phyloP scores from a whole-genome alignment of 2,888 invertebrate species.

The Drosophila anomalata region DNA sequence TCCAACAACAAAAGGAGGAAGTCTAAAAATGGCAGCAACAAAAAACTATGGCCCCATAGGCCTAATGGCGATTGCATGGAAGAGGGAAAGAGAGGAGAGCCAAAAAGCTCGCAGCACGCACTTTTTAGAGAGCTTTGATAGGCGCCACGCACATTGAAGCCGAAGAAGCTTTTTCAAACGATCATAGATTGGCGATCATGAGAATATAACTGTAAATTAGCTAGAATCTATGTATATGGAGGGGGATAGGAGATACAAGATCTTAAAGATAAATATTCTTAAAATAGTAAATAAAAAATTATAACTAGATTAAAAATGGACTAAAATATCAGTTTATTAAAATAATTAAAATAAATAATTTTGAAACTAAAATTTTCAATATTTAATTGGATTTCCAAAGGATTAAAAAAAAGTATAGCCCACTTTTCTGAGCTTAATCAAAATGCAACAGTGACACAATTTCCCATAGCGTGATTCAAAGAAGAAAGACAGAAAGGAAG shows the following conservation, averaged over 20 bases:
- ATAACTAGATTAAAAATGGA: no score
- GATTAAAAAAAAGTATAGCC: not conserved
- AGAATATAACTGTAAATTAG: not conserved
- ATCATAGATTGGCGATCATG: constrained; percentile 15
- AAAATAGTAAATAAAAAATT: no score
- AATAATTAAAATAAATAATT: no score
- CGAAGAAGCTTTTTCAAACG: constrained; percentile 51
- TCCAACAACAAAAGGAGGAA: constrained; percentile 62
- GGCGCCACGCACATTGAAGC: constrained; percentile 33
- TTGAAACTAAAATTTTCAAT: no score
- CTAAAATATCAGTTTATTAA: no score
- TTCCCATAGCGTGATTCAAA: constrained; percentile 10
- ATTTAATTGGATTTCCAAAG: not conserved
- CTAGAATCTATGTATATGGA: not conserved
- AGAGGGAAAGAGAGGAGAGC: constrained; percentile 17
- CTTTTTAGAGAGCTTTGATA: constrained; percentile 54
- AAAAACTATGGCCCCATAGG: constrained; percentile 27
- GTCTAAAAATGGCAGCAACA: constrained; percentile 48
- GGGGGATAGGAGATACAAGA: not conserved
- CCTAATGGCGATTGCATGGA: constrained; percentile 37
- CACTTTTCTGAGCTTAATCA: not conserved
- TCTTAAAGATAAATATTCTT: no score
- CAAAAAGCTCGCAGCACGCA: constrained; percentile 47
- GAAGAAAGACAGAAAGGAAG: not conserved
- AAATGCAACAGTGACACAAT: constrained; percentile 29